Evolutionary conservation across 1,140 invertebrate genomes (phyloP), one percentile per base, ranked within the genome.

Genomic region (Apis dorsata): DNA sequence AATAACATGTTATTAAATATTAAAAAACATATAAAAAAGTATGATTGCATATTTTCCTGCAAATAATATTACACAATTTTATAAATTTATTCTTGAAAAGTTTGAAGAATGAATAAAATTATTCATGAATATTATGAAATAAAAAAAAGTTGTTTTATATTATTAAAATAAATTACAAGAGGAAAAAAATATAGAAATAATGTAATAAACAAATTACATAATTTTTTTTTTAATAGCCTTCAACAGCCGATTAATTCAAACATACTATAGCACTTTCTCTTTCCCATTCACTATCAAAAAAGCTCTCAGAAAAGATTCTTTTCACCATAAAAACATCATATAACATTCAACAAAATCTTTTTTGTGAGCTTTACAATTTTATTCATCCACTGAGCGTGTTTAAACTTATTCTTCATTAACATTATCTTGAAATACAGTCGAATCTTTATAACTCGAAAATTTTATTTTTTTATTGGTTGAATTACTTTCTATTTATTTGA

Each of bases 291-390:
- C 8, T 13, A 19, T 57, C 8, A 8, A 24, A 24, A 24, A 24
- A 13, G 34, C 34, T 75, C 72, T 12, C 51, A 55, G 75, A 77
- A 55, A 77, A 77, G 62, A 66, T 66, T 34, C 49, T 17, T 4
- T 63, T n/a, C 1, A 19, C 44, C 13, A 11, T 8, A 19, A 59
- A 28, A n/a, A 28, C 13, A 59, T 13, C 51, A 24, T 17, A 17
- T 21, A 12, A 13, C 13, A 5, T 62, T 12, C 1, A 28, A 76
- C 2, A 15, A 34, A 63, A 65, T 55, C 75, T 55, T 17, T 55
- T 77, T 51, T 55, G 28, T 28, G 75, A 77, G 24, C 19, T n/a
- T 21, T 12, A 11, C 24, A 34, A 74, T 15, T 1, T 21, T 19
- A 28, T 51, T 2, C 55, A 21, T 17, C 12, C 24, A n/a, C n/a